Evolutionary conservation across 2,797 vertebrate species (phyloP).

Genomic region (Otus scops): DNA sequence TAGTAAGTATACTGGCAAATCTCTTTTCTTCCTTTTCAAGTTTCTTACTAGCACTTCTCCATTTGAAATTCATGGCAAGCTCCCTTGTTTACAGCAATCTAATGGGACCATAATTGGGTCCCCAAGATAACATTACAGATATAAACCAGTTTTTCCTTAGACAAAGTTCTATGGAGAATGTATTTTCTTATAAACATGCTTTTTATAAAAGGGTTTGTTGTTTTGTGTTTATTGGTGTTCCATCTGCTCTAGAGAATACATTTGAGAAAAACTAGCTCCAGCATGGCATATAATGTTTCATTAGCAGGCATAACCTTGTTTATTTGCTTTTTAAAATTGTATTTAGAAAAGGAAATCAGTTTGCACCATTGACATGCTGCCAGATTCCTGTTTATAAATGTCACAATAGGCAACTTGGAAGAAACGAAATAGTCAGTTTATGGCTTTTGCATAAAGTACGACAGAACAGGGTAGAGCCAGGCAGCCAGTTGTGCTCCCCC

Average conservation of each 20-base stretch:
- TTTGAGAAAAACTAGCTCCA: conserved; percentile 72
- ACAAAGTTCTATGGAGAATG: conserved; percentile 44
- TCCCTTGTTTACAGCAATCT: conserved; percentile 23
- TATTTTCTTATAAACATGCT: conserved; percentile 69
- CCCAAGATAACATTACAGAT: conserved; percentile 37
- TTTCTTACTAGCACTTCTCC: not conserved
- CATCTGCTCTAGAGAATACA: conserved; percentile 72
- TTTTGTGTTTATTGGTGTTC: conserved; percentile 67
- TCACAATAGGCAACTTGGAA: conserved; percentile 74
- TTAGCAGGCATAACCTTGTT: conserved; percentile 81
- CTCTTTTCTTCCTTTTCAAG: not conserved
- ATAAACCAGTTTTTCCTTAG: conserved; percentile 35
- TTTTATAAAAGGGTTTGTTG: conserved; percentile 69
- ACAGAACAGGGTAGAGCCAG: conserved; percentile 59
- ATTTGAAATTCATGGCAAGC: not conserved
- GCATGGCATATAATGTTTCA: conserved; percentile 79
- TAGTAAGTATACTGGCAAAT: not conserved
- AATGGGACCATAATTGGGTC: not conserved
- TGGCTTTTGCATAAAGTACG: conserved; percentile 69
- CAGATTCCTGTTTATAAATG: conserved; percentile 82
- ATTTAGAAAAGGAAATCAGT: conserved; percentile 83
- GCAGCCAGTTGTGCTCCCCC: not conserved
- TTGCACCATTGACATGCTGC: conserved; percentile 79
- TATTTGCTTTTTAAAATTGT: conserved; percentile 82
- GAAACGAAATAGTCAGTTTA: conserved; percentile 60